A percentile compares a stretch with the other conserved stretches of the same genome.
Evolutionary conservation across 2,797 vertebrate species (phyloP).

Genomic region (Prunella strophiata): DNA sequence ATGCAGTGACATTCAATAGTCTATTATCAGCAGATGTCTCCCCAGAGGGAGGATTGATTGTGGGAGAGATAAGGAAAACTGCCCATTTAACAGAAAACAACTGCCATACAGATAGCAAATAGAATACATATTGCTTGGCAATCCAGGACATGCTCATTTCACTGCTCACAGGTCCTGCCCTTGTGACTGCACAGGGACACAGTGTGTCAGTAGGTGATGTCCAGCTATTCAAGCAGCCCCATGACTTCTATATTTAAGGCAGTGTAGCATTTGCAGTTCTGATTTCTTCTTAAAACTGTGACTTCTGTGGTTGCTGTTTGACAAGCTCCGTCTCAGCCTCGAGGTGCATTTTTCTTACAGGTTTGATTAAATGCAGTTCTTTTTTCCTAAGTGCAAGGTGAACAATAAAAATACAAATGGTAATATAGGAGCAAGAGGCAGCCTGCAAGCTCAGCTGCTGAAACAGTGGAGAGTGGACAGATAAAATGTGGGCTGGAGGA

Average conservation of each 20-base stretch:
- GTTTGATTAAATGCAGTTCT: background rate
- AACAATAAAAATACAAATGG: background rate
- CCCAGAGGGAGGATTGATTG: too few species aligned
- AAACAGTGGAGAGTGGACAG: background rate
- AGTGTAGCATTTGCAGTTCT: background rate
- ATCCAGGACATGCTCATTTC: background rate
- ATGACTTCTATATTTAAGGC: background rate
- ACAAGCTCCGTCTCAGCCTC: rapidly evolving
- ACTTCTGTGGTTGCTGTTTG: background rate
- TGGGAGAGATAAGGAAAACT: too few species aligned
- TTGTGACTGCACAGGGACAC: rapidly evolving
- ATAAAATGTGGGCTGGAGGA: constrained; percentile 23
- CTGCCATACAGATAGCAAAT: too few species aligned
- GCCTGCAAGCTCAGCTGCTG: constrained; percentile 52
- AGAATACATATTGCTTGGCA: too few species aligned
- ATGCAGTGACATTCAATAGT: too few species aligned
- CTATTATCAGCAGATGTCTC: too few species aligned
- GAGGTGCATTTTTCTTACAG: background rate
- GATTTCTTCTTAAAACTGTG: background rate
- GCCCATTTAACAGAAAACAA: too few species aligned
- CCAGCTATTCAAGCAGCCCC: background rate
- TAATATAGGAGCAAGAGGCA: background rate
- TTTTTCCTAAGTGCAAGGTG: constrained; percentile 8
- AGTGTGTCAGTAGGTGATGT: rapidly evolving
- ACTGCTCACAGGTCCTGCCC: rapidly evolving